Conservation (phyloP, 2,888 invertebrate genomes). For the Argyra leucocephala region DNA sequence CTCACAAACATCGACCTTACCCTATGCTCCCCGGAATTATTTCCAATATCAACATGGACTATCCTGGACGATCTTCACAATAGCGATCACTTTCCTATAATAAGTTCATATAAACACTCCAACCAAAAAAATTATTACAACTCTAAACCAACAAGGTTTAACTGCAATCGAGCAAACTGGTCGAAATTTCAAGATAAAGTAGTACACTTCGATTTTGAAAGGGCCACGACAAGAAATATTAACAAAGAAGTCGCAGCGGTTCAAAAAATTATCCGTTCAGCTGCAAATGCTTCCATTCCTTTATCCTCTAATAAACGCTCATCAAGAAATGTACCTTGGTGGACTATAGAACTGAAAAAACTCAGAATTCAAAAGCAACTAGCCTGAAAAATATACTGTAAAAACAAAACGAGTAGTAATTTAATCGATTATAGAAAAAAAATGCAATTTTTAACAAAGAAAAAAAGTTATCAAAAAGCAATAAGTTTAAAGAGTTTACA, state of each 20-base stretch:
- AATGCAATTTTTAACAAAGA: no score
- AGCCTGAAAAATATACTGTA: no score
- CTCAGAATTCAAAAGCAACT: no score
- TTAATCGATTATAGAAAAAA: no score
- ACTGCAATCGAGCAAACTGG: constrained; percentile 11
- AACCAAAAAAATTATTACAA: not conserved
- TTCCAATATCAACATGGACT: constrained; percentile 6
- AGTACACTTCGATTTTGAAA: constrained; percentile 8
- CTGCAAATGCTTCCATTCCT: constrained; percentile 11
- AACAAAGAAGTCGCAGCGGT: constrained; percentile 14
- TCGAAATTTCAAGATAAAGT: constrained; percentile 10
- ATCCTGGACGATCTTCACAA: constrained; percentile 15
- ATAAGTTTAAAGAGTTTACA: not conserved
- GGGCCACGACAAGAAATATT: not conserved
- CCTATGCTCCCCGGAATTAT: constrained; percentile 11
- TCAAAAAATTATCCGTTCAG: constrained; percentile 9
- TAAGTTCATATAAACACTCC: constrained; percentile 7
- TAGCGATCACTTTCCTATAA: constrained; percentile 14
- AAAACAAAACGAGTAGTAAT: no score
- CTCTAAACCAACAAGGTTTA: not conserved
- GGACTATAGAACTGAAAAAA: constrained; percentile 7
- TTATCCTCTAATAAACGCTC: not conserved
- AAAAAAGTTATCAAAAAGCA: not conserved
- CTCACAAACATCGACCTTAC: constrained; percentile 11
- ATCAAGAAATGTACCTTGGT: constrained; percentile 7